phyloP scores from a whole-genome alignment of 2,797 vertebrate genomes.

The Microchirus variegatus region DNA sequence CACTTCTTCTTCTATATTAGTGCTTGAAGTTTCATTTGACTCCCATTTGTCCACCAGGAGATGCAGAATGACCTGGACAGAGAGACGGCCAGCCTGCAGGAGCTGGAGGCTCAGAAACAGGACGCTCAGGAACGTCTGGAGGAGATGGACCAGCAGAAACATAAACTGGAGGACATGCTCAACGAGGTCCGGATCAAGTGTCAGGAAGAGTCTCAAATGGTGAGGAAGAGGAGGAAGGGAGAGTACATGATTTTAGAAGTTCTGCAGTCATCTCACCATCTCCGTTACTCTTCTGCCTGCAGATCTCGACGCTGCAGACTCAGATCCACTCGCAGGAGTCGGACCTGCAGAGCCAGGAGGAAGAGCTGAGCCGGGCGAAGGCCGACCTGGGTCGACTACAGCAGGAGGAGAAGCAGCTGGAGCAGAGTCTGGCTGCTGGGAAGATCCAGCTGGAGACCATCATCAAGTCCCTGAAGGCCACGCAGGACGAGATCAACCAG shows the following conservation, averaged over 20 bases:
- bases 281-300: slow-evolving; percentile 26
- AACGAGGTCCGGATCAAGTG: slow-evolving; percentile 92
- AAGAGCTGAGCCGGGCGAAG: slow-evolving; percentile 91
- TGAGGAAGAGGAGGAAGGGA: slow-evolving; percentile 66
- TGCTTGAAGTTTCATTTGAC: neutral
- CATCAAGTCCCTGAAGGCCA: slow-evolving; percentile 95
- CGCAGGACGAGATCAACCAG: slow-evolving; percentile 98
- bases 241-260: neutral
- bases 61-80: slow-evolving; percentile 95
- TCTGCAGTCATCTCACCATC: neutral
- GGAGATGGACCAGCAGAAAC: slow-evolving; percentile 98
- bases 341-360: slow-evolving; percentile 92
- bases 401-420: slow-evolving; percentile 93
- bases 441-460: slow-evolving; percentile 96
- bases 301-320: slow-evolving; percentile 94
- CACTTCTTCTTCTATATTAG: neutral
- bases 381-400: slow-evolving; percentile 89
- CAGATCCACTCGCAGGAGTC: slow-evolving; percentile 97
- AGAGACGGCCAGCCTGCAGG: slow-evolving; percentile 90
- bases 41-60: slow-evolving; percentile 77
- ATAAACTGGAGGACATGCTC: slow-evolving; percentile 95
- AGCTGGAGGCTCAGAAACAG: slow-evolving; percentile 95
- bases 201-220: slow-evolving; percentile 96
- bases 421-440: slow-evolving; percentile 95
- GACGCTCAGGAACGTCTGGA: slow-evolving; percentile 95